Percentiles rank a stretch among this genome's conserved stretches.
These are phyloP conservation scores for Mustela erminea DNA, from an alignment of 2,797 vertebrate genomes.

Conservation along the genomic window DNA sequence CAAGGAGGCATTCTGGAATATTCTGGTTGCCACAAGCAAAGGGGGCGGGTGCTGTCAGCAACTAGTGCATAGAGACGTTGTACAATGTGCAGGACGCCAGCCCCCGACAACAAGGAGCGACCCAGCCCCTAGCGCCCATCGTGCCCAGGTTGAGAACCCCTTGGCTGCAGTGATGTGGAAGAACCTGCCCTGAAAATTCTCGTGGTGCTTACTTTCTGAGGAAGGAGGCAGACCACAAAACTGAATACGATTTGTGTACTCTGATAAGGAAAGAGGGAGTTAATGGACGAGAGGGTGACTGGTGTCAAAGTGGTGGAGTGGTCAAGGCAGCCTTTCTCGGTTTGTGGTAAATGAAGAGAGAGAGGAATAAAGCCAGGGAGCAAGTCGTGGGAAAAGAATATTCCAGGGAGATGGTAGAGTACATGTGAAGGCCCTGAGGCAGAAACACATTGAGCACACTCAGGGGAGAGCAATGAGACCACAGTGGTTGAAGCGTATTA, in stretches of 20 bases:
- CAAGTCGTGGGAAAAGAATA: neutral
- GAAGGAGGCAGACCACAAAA: too few species aligned
- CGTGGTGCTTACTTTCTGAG: neutral
- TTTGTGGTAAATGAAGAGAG: neutral
- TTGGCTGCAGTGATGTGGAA: too few species aligned
- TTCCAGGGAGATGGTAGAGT: fast-evolving
- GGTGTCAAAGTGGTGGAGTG: too few species aligned
- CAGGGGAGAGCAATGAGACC: neutral
- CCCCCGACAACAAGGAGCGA: fast-evolving
- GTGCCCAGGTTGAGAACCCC: neutral
- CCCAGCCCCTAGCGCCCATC: neutral
- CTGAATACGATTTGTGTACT: neutral
- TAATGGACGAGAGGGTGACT: neutral
- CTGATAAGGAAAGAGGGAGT: neutral
- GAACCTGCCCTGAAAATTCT: neutral
- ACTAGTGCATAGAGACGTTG: fast-evolving
- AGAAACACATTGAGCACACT: neutral
- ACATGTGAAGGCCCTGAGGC: neutral
- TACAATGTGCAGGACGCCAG: fast-evolving
- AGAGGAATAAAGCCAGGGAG: too few species aligned
- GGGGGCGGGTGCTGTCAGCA: fast-evolving
- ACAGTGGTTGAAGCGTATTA: neutral
- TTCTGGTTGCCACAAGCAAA: neutral
- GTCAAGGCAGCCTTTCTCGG: too few species aligned
- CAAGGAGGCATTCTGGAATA: neutral